Evolutionary conservation across 2,888 invertebrate species (phyloP).

Genomic region (Cantharis lateralis): DNA sequence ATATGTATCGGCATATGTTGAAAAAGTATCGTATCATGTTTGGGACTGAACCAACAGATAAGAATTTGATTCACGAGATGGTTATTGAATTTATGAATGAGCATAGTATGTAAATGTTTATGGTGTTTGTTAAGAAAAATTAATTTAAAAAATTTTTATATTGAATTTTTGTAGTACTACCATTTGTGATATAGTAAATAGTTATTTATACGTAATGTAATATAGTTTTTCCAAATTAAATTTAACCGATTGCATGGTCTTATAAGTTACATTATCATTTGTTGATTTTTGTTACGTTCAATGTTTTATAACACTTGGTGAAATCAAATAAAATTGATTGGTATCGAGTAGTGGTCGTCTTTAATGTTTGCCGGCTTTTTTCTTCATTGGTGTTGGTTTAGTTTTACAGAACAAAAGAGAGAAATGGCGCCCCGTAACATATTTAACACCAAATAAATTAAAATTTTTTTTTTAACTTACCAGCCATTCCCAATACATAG

Average conservation of each 20-base stretch:
- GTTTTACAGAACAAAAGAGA: too few species aligned
- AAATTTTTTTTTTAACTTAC: not conserved
- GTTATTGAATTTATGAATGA: not conserved
- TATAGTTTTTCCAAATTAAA: not conserved
- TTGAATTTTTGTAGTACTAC: not conserved
- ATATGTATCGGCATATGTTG: not conserved
- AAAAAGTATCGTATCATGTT: not conserved
- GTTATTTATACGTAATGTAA: not conserved
- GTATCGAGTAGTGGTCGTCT: too few species aligned
- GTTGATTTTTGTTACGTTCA: too few species aligned
- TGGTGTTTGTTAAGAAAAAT: not conserved
- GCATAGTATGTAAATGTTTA: not conserved
- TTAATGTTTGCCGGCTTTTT: too few species aligned
- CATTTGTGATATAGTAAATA: not conserved
- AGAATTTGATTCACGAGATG: not conserved
- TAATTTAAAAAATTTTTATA: not conserved
- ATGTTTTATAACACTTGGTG: too few species aligned
- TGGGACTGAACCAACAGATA: not conserved
- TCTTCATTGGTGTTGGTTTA: too few species aligned
- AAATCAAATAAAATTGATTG: too few species aligned
- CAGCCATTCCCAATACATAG: not conserved
- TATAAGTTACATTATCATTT: too few species aligned
- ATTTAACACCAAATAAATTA: not conserved
- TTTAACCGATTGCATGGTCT: not conserved
- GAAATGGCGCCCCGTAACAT: too few species aligned